A percentile compares a stretch with the other conserved stretches of the same genome.
phyloP scores from a whole-genome alignment of 2,888 invertebrate species.

The Dynastes hyllus region DNA sequence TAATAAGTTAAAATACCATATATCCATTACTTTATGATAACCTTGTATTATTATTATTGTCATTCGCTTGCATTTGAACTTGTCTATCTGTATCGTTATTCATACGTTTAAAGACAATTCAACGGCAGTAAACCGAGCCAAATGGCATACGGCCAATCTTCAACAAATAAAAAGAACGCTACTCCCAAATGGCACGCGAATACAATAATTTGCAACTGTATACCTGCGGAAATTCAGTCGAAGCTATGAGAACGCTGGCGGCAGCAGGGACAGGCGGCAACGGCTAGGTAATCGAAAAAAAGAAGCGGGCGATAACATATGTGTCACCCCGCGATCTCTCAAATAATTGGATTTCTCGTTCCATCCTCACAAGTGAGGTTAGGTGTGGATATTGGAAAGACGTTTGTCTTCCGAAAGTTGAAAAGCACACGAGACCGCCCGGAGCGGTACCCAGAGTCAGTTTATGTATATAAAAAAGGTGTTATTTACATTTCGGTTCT shows the following conservation, averaged over 20 bases:
- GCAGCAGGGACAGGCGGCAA: no score
- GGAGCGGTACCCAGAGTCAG: not conserved
- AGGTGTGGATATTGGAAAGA: conserved; percentile 31
- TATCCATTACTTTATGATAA: no score
- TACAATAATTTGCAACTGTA: not conserved
- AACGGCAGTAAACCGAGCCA: no score
- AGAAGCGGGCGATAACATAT: conserved; percentile 25
- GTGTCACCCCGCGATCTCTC: conserved; percentile 29
- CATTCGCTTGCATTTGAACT: no score
- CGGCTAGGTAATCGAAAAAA: conserved; percentile 30
- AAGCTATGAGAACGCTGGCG: no score
- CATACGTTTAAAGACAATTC: no score
- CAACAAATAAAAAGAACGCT: no score
- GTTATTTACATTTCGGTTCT: conserved; percentile 32
- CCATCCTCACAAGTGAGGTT: not conserved
- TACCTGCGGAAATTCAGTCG: not conserved
- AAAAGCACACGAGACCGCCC: not conserved
- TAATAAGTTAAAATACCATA: no score
- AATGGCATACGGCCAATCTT: no score
- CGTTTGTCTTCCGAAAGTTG: conserved; percentile 22
- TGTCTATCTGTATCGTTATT: no score
- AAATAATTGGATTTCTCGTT: conserved; percentile 37
- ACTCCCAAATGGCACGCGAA: no score
- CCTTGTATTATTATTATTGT: no score
- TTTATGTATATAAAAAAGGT: conserved; percentile 9